Evolutionary conservation across 2,113 vertebrate genomes (phyloP).

Genomic region (Mola mola): DNA sequence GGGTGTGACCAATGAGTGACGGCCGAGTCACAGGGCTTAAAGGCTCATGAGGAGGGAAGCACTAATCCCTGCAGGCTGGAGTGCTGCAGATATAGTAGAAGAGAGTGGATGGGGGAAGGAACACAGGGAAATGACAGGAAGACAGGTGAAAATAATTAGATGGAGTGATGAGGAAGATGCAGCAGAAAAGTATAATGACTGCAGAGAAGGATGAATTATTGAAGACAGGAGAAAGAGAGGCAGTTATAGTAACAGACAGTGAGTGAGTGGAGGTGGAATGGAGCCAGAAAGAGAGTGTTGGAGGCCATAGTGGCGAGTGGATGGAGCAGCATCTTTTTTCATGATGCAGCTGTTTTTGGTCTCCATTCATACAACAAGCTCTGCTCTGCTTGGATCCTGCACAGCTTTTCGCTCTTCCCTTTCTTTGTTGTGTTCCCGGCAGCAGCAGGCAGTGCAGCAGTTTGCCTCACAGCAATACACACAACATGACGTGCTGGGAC

Average conservation of each 20-base stretch:
- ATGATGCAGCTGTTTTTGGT: constrained; percentile 80
- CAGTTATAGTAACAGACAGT: background rate
- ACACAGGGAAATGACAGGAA: no score
- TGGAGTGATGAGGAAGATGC: background rate
- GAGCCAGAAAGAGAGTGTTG: background rate
- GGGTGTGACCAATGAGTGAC: constrained; percentile 31
- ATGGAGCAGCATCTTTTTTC: constrained; percentile 83
- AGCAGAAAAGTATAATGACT: no score
- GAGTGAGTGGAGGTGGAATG: background rate
- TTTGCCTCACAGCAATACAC: constrained; percentile 2
- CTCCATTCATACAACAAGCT: constrained; percentile 42
- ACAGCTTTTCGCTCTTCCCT: constrained; percentile 24
- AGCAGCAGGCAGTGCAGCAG: constrained; percentile 7
- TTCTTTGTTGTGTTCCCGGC: constrained; percentile 39
- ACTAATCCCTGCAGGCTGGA: constrained; percentile 45
- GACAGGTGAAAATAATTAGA: background rate
- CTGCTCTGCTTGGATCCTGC: constrained; percentile 24
- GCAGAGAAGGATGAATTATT: background rate
- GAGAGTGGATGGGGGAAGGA: no score
- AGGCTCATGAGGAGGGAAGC: constrained; percentile 34
- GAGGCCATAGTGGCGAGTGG: background rate
- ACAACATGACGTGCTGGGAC: background rate
- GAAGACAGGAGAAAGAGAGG: background rate
- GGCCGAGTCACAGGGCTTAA: constrained; percentile 54
- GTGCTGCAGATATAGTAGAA: constrained; percentile 22